These are phyloP conservation scores for Pollimyrus isidori DNA, from an alignment of 2,113 vertebrate species.

Conservation along the genomic window DNA sequence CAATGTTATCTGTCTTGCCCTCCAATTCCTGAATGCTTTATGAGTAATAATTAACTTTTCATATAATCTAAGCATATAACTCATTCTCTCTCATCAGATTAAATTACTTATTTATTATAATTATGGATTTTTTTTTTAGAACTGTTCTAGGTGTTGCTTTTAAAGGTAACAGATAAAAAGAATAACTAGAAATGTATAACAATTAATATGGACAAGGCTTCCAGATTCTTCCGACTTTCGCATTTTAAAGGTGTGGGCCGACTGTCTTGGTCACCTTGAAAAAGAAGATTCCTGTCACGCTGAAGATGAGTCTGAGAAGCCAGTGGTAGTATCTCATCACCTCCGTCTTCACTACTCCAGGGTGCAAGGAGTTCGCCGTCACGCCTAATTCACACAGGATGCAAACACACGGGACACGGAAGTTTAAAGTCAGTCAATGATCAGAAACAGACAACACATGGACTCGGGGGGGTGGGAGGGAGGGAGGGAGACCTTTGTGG, in stretches of 20 bases:
- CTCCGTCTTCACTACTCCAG: conserved; percentile 66
- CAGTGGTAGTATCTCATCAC: conserved; percentile 61
- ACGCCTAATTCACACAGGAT: conserved; percentile 55
- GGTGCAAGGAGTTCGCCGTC: conserved; percentile 65
- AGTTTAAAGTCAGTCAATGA: background rate
- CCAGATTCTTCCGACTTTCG: background rate
- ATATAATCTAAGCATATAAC: background rate
- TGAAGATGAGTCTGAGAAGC: conserved; percentile 34
- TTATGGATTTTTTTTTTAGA: background rate
- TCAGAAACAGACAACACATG: background rate
- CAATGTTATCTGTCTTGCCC: background rate
- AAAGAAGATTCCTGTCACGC: conserved; percentile 59
- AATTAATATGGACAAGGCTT: background rate
- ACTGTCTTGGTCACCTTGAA: conserved; percentile 62
- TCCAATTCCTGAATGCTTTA: background rate
- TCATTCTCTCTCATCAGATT: background rate
- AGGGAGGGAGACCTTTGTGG: background rate
- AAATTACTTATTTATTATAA: background rate
- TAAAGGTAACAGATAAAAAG: background rate
- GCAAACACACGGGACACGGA: background rate
- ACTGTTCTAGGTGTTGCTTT: background rate
- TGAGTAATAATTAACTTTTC: background rate
- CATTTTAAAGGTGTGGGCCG: background rate
- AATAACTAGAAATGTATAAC: background rate
- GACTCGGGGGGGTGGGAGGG: no score